phyloP scores from a whole-genome alignment of 2,797 vertebrate genomes.

The Xyrichtys novacula region DNA sequence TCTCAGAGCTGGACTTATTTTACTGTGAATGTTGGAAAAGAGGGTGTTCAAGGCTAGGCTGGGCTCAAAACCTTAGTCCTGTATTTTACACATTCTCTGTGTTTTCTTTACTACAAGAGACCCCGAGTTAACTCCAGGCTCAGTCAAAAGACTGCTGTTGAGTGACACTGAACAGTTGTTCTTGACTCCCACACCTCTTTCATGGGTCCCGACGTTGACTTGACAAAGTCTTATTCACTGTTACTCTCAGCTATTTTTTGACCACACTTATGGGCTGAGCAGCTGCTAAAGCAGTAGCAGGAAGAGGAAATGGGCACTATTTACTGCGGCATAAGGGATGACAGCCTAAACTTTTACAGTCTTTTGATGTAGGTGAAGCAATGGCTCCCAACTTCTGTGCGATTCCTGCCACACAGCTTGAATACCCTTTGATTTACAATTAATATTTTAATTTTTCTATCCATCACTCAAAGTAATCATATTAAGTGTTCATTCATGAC shows the following conservation, averaged over 20 bases:
- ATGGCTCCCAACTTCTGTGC: constrained; percentile 10
- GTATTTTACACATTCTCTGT: constrained; percentile 15
- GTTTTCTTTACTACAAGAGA: constrained; percentile 41
- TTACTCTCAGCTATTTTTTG: constrained; percentile 60
- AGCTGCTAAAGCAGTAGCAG: constrained; percentile 51
- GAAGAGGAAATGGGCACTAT: constrained; percentile 65
- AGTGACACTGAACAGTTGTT: constrained; percentile 71
- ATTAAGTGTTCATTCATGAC: background rate
- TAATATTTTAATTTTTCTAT: background rate
- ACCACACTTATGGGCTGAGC: constrained; percentile 45
- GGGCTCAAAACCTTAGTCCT: constrained; percentile 37
- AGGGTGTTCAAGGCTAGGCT: background rate
- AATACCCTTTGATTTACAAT: background rate
- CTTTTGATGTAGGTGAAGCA: constrained; percentile 43
- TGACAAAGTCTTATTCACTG: constrained; percentile 74
- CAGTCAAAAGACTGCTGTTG: constrained; percentile 66
- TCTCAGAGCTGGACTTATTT: constrained; percentile 17
- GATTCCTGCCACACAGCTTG: background rate
- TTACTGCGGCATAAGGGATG: constrained; percentile 51
- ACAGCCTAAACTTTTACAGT: constrained; percentile 27
- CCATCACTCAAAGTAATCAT: background rate
- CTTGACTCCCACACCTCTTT: constrained; percentile 48
- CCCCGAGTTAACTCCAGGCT: constrained; percentile 17
- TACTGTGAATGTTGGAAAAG: constrained; percentile 7
- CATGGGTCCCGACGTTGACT: constrained; percentile 52